Conservation (phyloP, 2,113 vertebrate species). For the Centropristis striata region DNA sequence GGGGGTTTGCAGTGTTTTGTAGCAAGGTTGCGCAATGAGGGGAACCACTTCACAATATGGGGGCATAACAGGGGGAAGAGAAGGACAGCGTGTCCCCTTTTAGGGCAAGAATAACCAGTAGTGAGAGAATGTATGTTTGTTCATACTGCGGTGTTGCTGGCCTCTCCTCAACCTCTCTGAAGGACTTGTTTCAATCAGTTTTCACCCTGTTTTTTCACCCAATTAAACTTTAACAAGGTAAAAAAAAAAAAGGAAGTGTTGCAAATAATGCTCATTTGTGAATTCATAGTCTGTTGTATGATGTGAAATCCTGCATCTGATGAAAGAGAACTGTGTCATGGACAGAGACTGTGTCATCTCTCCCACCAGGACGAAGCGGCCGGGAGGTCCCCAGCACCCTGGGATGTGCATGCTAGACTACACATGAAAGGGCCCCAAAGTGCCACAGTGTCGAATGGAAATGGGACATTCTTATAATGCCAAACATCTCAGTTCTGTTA, state of each 20-base stretch:
- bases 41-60: slow-evolving; percentile 67
- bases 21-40: slow-evolving; percentile 67
- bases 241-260: neutral
- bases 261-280: neutral
- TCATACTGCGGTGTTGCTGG: neutral
- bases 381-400: slow-evolving; percentile 61
- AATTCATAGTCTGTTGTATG: neutral
- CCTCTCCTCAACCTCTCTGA: neutral
- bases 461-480: slow-evolving; percentile 87
- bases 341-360: slow-evolving; percentile 57
- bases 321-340: slow-evolving; percentile 52
- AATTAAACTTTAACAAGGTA: neutral
- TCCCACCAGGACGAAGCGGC: slow-evolving; percentile 52
- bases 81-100: slow-evolving; percentile 36
- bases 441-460: slow-evolving; percentile 79
- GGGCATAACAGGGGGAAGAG: slow-evolving; percentile 45
- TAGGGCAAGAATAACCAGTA: neutral
- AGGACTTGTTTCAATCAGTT: neutral
- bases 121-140: slow-evolving; percentile 4
- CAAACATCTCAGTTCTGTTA: slow-evolving; percentile 85
- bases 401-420: slow-evolving; percentile 82
- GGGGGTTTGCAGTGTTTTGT: slow-evolving; percentile 46
- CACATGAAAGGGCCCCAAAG: slow-evolving; percentile 84
- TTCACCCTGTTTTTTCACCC: neutral
- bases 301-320: slow-evolving; percentile 15